These are phyloP conservation scores for Spheniscus mendiculus DNA, from an alignment of 2,113 vertebrate species.

Conservation along the genomic window DNA sequence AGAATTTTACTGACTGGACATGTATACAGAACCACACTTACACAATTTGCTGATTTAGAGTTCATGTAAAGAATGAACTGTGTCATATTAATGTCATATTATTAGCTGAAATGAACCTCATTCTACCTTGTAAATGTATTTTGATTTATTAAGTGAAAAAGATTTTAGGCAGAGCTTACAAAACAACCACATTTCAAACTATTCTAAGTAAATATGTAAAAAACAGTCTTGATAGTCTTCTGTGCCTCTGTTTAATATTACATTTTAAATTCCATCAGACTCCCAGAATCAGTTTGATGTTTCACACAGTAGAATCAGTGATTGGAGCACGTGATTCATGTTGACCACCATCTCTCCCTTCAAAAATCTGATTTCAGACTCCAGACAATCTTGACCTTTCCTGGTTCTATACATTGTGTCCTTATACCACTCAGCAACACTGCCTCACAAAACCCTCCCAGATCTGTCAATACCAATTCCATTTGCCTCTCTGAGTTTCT, in stretches of 20 bases:
- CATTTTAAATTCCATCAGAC: neutral
- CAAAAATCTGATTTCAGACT: neutral
- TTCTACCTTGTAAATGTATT: neutral
- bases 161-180: neutral
- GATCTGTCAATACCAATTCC: neutral
- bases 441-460: neutral
- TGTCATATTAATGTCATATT: neutral
- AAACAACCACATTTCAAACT: neutral
- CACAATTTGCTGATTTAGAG: neutral
- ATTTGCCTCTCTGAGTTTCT: neutral
- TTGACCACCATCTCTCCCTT: neutral
- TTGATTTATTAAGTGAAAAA: neutral
- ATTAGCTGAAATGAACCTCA: neutral
- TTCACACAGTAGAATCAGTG: neutral
- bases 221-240: neutral
- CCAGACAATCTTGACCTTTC: neutral
- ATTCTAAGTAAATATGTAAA: neutral
- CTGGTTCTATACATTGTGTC: neutral
- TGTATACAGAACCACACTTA: neutral
- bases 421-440: neutral
- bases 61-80: neutral
- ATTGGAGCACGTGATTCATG: accelerated
- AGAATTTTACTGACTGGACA: neutral
- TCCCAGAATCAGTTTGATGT: neutral
- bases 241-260: neutral